phyloP scores from a whole-genome alignment of 2,888 invertebrate genomes.

The Incurvaria masculella region DNA sequence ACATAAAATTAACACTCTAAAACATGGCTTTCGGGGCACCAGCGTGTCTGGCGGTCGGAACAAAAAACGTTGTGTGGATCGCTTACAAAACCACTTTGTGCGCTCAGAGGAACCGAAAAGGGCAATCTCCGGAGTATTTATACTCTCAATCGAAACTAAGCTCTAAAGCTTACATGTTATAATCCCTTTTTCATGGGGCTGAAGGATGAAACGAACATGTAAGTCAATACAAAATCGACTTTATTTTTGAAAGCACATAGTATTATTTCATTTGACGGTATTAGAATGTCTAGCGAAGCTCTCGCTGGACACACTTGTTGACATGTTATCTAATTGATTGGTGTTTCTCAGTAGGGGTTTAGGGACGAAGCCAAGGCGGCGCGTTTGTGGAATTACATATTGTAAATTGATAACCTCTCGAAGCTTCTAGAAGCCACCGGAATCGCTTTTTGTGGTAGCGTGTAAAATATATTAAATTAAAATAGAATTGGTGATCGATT shows the following conservation, averaged over 20 bases:
- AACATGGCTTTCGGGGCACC: conserved; percentile 53
- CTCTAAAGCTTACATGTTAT: no score
- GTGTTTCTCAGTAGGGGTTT: conserved; percentile 50
- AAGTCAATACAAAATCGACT: no score
- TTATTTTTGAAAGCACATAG: no score
- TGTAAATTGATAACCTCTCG: conserved; percentile 52
- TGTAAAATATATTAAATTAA: no score
- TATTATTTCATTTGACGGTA: no score
- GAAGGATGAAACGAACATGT: no score
- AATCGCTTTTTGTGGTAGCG: background rate
- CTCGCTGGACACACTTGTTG: conserved; percentile 53
- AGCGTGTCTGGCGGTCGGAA: conserved; percentile 45
- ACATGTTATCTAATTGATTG: conserved; percentile 58
- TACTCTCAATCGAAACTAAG: no score
- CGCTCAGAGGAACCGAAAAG: background rate
- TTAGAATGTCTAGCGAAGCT: background rate
- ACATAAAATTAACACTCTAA: conserved; percentile 57
- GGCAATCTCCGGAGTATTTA: background rate
- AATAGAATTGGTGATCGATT: no score
- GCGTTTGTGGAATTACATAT: conserved; percentile 51
- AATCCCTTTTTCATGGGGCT: no score
- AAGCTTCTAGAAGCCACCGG: conserved; percentile 34
- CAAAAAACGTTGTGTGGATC: conserved; percentile 44
- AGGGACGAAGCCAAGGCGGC: conserved; percentile 42
- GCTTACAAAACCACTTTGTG: conserved; percentile 34